Conservation (phyloP, 2,888 invertebrate genomes). For the Lepeophtheirus nordmannii region DNA sequence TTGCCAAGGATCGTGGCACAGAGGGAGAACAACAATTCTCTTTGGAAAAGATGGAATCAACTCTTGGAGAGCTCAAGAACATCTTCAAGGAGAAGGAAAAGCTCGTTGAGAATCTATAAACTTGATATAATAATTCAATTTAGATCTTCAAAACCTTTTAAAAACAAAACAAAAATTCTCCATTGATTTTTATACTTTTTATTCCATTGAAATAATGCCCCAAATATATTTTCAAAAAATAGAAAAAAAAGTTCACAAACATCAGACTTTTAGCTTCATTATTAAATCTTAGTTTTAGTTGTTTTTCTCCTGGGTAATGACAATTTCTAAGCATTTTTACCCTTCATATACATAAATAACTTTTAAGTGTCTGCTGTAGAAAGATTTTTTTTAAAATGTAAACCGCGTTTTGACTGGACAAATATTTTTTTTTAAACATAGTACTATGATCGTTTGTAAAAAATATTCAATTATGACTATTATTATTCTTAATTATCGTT, state of each 20-base stretch:
- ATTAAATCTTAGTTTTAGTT: too few relatives aligned
- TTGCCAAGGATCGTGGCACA: slow-evolving; percentile 20
- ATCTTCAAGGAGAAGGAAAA: slow-evolving; percentile 26
- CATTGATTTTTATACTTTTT: too few relatives aligned
- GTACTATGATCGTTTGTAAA: slow-evolving; percentile 1
- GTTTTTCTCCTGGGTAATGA: too few relatives aligned
- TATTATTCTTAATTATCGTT: not conserved
- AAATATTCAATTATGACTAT: not conserved
- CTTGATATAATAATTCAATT: not conserved
- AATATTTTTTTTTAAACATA: not conserved
- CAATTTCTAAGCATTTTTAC: too few relatives aligned
- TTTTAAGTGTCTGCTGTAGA: not conserved
- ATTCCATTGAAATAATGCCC: not conserved
- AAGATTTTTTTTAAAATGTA: not conserved
- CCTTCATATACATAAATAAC: too few relatives aligned
- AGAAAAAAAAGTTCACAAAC: not conserved
- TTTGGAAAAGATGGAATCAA: slow-evolving; percentile 25
- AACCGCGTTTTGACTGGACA: not conserved
- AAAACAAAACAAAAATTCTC: not conserved
- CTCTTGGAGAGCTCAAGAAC: slow-evolving; percentile 26
- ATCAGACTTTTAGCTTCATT: too few relatives aligned
- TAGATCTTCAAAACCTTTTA: not conserved
- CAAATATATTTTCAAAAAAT: not conserved
- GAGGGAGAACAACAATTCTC: slow-evolving; percentile 21
- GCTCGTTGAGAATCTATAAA: slow-evolving; percentile 25